A percentile compares a stretch with the other conserved stretches of the same genome.
phyloP scores from a whole-genome alignment of 2,113 vertebrate genomes.

The Microcebus tavaratra region DNA sequence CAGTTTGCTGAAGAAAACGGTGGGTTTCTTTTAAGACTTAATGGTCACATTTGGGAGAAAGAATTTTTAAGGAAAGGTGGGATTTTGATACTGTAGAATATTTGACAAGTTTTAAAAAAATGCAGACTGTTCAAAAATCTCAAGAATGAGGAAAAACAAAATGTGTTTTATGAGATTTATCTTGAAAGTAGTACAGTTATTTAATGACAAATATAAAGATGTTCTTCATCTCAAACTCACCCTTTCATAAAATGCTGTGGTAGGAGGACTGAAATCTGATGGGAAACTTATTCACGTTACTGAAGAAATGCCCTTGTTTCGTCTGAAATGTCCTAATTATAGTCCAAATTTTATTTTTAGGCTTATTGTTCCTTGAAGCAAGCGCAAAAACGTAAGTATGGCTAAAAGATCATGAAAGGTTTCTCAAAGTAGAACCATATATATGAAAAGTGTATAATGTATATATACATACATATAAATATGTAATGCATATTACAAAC shows the following conservation, averaged over 20 bases:
- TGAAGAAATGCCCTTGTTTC: background rate
- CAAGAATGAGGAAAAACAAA: conserved; percentile 13
- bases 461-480: background rate
- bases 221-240: background rate
- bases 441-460: background rate
- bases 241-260: background rate
- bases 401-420: background rate
- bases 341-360: conserved; percentile 86
- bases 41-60: background rate
- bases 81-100: conserved; percentile 48
- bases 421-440: conserved; percentile 41
- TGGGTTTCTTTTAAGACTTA: conserved; percentile 78
- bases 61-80: conserved; percentile 27
- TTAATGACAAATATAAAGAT: background rate
- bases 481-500: background rate
- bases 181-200: background rate
- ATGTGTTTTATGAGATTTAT: background rate
- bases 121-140: background rate
- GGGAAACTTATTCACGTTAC: background rate
- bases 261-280: background rate
- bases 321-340: conserved; percentile 67
- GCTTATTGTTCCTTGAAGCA: conserved; percentile 97
- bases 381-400: conserved; percentile 98
- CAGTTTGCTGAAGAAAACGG: conserved; percentile 99
- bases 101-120: background rate